Evolutionary conservation across 1,140 invertebrate species (phyloP).

Genomic region (Forficula auricularia): DNA sequence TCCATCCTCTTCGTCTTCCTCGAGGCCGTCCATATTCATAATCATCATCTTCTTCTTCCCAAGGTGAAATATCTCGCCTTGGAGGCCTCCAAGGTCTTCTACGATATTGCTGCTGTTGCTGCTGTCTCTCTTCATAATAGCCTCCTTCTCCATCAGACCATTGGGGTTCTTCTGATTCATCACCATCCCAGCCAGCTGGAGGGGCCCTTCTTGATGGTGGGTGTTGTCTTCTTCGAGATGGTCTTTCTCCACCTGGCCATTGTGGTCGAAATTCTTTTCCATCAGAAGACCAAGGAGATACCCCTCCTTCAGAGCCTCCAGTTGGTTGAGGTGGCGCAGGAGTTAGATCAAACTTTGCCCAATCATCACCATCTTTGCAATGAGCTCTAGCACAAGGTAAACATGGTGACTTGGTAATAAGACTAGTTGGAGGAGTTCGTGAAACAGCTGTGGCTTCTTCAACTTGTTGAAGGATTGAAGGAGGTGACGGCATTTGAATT

Average conservation of each 20-base stretch:
- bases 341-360: constrained; percentile 31
- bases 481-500: background rate
- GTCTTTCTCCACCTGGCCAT: constrained; percentile 6
- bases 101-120: no score
- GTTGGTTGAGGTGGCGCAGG: constrained; percentile 21
- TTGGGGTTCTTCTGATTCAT: constrained; percentile 19
- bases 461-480: no score
- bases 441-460: constrained; percentile 4
- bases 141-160: constrained; percentile 3
- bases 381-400: no score
- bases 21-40: no score
- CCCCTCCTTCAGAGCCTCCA: constrained; percentile 31
- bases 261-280: constrained; percentile 39
- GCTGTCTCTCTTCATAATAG: no score
- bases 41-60: constrained; percentile 38
- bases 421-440: background rate
- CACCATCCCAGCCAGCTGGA: constrained; percentile 1
- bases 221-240: no score
- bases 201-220: no score
- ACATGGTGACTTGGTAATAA: no score
- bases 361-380: constrained; percentile 17
- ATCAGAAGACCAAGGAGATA: constrained; percentile 59
- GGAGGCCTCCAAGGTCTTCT: no score
- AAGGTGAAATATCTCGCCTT: constrained; percentile 42
- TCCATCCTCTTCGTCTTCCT: constrained; percentile 9